Evolutionary conservation across 2,888 invertebrate genomes (phyloP), one percentile per base, ranked within the genome.

Genomic region (Leptogaster cylindrica): DNA sequence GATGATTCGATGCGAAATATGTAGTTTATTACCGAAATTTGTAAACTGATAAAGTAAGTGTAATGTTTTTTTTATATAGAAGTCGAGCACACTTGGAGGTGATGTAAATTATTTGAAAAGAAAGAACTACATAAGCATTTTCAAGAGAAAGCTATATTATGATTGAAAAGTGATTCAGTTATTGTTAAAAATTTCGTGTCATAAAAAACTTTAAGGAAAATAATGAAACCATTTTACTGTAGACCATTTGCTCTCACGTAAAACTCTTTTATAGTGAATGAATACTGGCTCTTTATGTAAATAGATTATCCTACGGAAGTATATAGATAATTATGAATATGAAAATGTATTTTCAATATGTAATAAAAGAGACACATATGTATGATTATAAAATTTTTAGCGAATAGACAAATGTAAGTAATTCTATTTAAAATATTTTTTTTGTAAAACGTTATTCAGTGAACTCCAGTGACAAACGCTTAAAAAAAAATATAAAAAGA

Each of bases 61-160:
- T n/a, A n/a, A n/a, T n/a, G n/a, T n/a, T n/a, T n/a, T n/a, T n/a
- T n/a, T n/a, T n/a, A n/a, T n/a, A n/a, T n/a, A n/a, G n/a, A n/a
- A n/a, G n/a, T n/a, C n/a, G n/a, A n/a, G n/a, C n/a, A n/a, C n/a
- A n/a, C n/a, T n/a, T n/a, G n/a, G n/a, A n/a, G n/a, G n/a, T n/a
- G n/a, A n/a, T n/a, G n/a, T n/a, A n/a, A n/a, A n/a, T n/a, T n/a
- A n/a, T n/a, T n/a, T n/a, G n/a, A n/a, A n/a, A n/a, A n/a, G n/a
- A n/a, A n/a, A n/a, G n/a, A n/a, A n/a, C n/a, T n/a, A 55, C 55
- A 33, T 55, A 55, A 55, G 55, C 55, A 55, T 55, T 55, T 55
- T 55, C 55, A 39, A 55, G 39, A 36, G 12, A 28, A 36, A 23
- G 14, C 14, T 36, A 36, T 7, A 28, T 39, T 31, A 55, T 36